Percentiles rank a stretch among this genome's conserved stretches.
These are phyloP conservation scores for Paracentrotus lividus DNA, from an alignment of 53 echinoderm and acorn worm genomes.

Conservation along the genomic window DNA sequence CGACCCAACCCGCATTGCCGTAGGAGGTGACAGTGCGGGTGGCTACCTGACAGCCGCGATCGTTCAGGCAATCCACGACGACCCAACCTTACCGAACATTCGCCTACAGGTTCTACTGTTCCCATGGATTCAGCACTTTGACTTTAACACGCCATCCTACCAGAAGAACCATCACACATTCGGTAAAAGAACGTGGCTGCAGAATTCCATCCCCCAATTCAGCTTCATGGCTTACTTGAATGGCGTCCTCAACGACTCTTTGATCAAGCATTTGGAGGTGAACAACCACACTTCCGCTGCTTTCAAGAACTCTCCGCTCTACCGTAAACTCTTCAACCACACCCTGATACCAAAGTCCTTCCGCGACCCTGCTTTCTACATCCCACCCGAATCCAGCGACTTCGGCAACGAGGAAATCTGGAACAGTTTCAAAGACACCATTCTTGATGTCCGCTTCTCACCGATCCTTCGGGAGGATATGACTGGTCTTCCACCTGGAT, in stretches of 20 bases:
- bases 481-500: conserved; percentile 70
- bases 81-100: conserved; percentile 74
- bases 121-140: conserved; percentile 86
- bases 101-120: conserved; percentile 84
- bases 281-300: conserved; percentile 80
- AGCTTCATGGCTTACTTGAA: conserved; percentile 66
- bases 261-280: conserved; percentile 12
- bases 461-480: conserved; percentile 83
- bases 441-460: conserved; percentile 79
- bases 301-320: conserved; percentile 70
- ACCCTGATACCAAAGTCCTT: conserved; percentile 77
- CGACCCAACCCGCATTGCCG: conserved; percentile 78
- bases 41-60: conserved; percentile 88
- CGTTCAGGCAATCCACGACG: conserved; percentile 79
- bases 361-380: conserved; percentile 67
- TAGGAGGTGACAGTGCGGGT: conserved; percentile 95
- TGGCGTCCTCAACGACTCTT: conserved; percentile 49
- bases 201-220: conserved; percentile 39
- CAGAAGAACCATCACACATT: conserved; percentile 78
- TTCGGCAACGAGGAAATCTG: conserved; percentile 74
- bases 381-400: conserved; percentile 58
- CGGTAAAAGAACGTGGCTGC: conserved; percentile 22
- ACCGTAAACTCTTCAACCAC: conserved; percentile 80
- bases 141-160: conserved; percentile 87
- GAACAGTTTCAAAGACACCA: conserved; percentile 63